Evolutionary conservation across 37 sponge, comb jelly and placozoan genomes (phyloP).

Genomic region (Ianthella basta): DNA sequence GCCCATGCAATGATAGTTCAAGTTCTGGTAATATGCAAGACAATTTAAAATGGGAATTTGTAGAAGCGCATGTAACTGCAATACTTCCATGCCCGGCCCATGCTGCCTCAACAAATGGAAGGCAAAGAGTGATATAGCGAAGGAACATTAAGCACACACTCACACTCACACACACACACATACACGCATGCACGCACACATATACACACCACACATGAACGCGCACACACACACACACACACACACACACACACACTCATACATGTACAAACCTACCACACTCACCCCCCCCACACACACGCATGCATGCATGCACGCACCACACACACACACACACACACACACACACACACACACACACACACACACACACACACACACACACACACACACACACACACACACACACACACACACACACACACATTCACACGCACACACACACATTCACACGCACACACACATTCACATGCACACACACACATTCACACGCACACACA

Average conservation of each 20-base stretch:
- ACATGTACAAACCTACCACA: too few species aligned
- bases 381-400: constrained; percentile 26
- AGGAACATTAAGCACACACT: too few species aligned
- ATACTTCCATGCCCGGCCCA: too few species aligned
- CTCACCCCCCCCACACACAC: too few species aligned
- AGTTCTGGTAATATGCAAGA: too few species aligned
- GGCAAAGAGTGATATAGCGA: too few species aligned
- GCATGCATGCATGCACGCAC: too few species aligned
- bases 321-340: constrained; percentile 28
- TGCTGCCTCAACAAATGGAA: too few species aligned
- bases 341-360: not conserved
- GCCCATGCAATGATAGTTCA: too few species aligned
- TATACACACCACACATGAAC: not conserved
- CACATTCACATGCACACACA: constrained; percentile 13
- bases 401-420: constrained; percentile 29
- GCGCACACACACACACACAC: constrained; percentile 16
- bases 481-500: constrained; percentile 22
- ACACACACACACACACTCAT: constrained; percentile 29
- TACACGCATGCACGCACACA: constrained; percentile 18
- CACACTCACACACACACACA: constrained; percentile 36
- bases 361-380: not conserved
- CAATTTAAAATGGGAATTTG: too few species aligned
- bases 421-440: constrained; percentile 22
- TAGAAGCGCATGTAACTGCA: too few species aligned
- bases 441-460: too few species aligned